Evolutionary conservation across 2,888 invertebrate genomes (phyloP), one percentile per base, ranked within the genome.

Genomic region (Chalcis sispes): DNA sequence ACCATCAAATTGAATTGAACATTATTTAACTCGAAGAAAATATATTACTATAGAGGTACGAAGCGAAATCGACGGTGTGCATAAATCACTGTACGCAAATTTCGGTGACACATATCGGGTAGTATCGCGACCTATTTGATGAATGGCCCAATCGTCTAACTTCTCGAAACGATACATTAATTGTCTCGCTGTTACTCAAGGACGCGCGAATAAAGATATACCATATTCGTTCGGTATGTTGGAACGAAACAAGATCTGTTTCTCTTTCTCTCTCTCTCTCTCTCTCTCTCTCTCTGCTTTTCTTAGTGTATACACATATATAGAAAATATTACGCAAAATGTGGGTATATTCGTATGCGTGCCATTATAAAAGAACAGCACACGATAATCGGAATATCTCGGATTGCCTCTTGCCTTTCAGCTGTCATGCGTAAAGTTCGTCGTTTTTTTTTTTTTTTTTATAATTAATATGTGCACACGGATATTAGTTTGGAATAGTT

Each of bases 391-490:
- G 54, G 42, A 3, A 42, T 71, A 62, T 71, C 62, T 62, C n/a
- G 54, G 32, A 62, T 70, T 13, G 29, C 46, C 5, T 50, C 23
- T 48, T 32, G 50, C 59, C 59, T 69, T 69, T 69, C 69, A 58
- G 32, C 20, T 70, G 69, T 70, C 59, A 70, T 10, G 52, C 36
- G 23, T 18, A 27, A 15, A n/a, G 40, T 20, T 25, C 8, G 46
- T n/a, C 32, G 8, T 29, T 27, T 13, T 42, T 23, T 36, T 48
- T 29, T 40, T 50, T 23, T 32, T 65, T 23, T 29, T 36, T 62
- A 62, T 52, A 62, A 59, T 61, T 61, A 70, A 62, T 62, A 46
- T 54, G 20, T 54, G 69, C 69, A 36, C 59, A 25, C 25, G 64
- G 8, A 29, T 54, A 3, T 0, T 7, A 0, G 46, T 0, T 3